Base-by-base conservation (phyloP, 2,113 vertebrate genomes). In the Taxidea taxus region DNA sequence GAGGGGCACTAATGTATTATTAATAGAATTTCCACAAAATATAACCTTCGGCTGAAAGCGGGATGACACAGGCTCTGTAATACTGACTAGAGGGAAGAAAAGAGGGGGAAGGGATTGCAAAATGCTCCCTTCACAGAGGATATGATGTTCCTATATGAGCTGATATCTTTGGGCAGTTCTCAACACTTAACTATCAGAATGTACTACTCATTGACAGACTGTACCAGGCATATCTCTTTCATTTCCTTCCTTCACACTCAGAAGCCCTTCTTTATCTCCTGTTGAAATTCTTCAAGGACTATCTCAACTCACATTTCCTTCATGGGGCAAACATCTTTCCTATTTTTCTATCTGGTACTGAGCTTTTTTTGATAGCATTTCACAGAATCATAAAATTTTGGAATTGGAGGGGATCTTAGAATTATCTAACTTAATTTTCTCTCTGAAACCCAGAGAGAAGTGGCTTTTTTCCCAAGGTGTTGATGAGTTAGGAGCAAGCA, bases 291-390 rank as follows among this genome's bases (percentile, higher is more conserved):
- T 91, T 93, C 18, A 74, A 83, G 44, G 39, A 74, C 27, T 62
- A 31, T 58, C 49, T 82, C 44, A 91, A 93, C 54, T 87, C 54
- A 90, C n/a, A 91, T 92, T 86, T 95, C 37, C 83, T 95, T 95
- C 60, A 70, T 39, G 39, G 34, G 51, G 27, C 16, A 37, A 92
- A 94, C 14, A 18, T 51, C 42, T 87, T 90, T 74, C 16, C 58
- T 68, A 62, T 74, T 91, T 58, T 92, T 95, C 58, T 72, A 92
- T 44, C 29, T 90, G 37, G 42, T 42, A 84, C 8, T 82, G 39
- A 88, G 21, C 13, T 91, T 85, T 93, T 93, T 74, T 66, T 56
- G 51, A 37, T 6, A 88, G 18, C 11, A 54, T 64, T 87, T 92
- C 39, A 96, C 20, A 98, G 78, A 91, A 95, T 42, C n/a, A 49